Evolutionary conservation across 1,140 invertebrate genomes (phyloP), one percentile per base, ranked within the genome.

Genomic region (Drosophila kohkoa): DNA sequence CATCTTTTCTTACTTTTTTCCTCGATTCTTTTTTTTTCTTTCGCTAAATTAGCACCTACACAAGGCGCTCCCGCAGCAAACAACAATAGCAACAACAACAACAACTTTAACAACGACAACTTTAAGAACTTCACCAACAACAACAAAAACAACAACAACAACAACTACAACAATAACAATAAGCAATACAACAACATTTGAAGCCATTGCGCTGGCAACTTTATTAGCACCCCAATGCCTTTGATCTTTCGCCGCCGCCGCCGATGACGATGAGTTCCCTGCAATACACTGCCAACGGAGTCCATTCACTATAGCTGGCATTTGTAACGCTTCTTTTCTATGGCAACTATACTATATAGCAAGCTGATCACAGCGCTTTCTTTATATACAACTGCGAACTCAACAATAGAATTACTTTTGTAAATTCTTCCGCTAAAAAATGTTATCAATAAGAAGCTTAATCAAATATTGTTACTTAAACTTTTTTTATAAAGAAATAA

Each of bases 31-130:
- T 32, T 32, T 32, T 15, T 32, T 8, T 55, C 16, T 16, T 10
- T 41, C 65, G 51, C 75, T 75, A 64, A 87, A 86, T 89, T 83
- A 85, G 83, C 85, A 85, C 83, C 85, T 83, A 89, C 77, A 85
- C 69, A 54, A 32, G 41, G 41, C 49, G 51, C 38, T 46, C 65
- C 38, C 60, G 11, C 30, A 66, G 38, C 48, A 38, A 51, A 38
- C n/a, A 69, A 65, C 25, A 55, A 43, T 41, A 20, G 43, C 49
- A 51, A 49, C 16, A 58, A 54, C 32, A 60, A 51, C 46, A 38
- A 62, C 35, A 11, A 67, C 13, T n/a, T n/a, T n/a, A 62, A 41
- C 8, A 30, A 41, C 6, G 15, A 28, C 28, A 60, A 60, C 32
- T 51, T 28, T 25, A 58, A 52, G 16, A 55, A 41, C 69, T 41